Evolutionary conservation across 2,113 vertebrate species (phyloP).

Genomic region (Willisornis vidua): DNA sequence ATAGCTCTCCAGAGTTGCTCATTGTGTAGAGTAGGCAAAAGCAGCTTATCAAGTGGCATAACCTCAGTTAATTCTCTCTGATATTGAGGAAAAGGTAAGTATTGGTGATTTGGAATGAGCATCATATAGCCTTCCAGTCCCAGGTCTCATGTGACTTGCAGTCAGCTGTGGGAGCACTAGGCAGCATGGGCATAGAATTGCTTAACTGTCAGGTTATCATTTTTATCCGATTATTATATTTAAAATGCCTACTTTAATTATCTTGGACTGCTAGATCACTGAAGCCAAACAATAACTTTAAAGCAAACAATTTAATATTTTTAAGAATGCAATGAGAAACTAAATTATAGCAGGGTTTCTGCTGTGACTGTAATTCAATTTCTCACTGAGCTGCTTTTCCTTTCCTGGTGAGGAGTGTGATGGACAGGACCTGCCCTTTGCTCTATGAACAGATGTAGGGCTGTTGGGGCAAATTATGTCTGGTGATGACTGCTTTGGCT

Average conservation of each 20-base stretch:
- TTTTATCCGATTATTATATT: not conserved
- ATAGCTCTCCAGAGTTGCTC: not conserved
- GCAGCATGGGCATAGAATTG: not conserved
- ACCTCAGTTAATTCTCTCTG: not conserved
- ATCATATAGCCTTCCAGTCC: not conserved
- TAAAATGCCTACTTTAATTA: not conserved
- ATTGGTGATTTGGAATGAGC: not conserved
- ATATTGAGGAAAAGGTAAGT: not conserved
- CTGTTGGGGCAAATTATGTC: not conserved
- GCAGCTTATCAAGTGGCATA: not conserved
- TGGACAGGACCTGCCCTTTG: not conserved
- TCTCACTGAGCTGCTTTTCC: not conserved
- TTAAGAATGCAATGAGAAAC: not conserved
- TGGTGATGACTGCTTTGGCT: not conserved
- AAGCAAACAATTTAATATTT: not conserved
- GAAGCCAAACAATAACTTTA: not conserved
- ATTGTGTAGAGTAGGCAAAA: not conserved
- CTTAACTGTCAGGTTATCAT: not conserved
- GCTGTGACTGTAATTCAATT: not conserved
- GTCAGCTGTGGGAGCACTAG: not conserved
- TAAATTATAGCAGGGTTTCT: not conserved
- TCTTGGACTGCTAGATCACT: not conserved
- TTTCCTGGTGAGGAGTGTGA: fast-evolving
- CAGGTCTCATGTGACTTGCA: not conserved
- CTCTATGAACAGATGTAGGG: not conserved